These are phyloP conservation scores for Geotrypetes seraphini DNA, from an alignment of 2,797 vertebrate genomes.

Conservation along the genomic window DNA sequence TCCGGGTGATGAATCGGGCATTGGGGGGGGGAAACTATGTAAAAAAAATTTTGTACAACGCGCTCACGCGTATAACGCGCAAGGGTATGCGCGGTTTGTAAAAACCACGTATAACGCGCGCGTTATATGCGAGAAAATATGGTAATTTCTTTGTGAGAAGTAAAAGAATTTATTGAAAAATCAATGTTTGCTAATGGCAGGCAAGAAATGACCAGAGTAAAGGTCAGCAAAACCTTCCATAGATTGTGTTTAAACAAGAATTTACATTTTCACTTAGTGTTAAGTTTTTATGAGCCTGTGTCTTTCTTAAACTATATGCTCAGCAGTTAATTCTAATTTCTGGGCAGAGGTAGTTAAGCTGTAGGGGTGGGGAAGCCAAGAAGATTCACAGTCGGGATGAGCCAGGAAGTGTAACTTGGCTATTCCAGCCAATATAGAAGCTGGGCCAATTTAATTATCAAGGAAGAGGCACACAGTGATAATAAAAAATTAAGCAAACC, in stretches of 20 bases:
- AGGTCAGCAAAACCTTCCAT: conserved; percentile 11
- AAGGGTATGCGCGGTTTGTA: too few species aligned
- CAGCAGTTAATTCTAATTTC: conserved; percentile 40
- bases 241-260: conserved; percentile 9
- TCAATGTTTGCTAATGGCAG: conserved; percentile 25
- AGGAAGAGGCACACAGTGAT: too few species aligned
- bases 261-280: conserved; percentile 2
- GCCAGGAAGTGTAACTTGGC: conserved; percentile 22
- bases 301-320: conserved; percentile 26
- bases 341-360: conserved; percentile 22
- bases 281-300: conserved; percentile 4
- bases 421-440: too few species aligned
- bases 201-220: too few species aligned
- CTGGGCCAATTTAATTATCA: too few species aligned
- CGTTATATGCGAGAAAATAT: too few species aligned
- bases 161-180: conserved; percentile 20
- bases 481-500: too few species aligned
- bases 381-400: conserved; percentile 32
- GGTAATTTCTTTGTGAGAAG: conserved; percentile 33
- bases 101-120: too few species aligned
- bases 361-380: conserved; percentile 23
- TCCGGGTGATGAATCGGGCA: too few species aligned
- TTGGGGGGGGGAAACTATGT: too few species aligned
- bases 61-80: too few species aligned
- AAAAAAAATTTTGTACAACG: too few species aligned